phyloP scores from a whole-genome alignment of 2,888 invertebrate genomes.

The Hemaris fuciformis region DNA sequence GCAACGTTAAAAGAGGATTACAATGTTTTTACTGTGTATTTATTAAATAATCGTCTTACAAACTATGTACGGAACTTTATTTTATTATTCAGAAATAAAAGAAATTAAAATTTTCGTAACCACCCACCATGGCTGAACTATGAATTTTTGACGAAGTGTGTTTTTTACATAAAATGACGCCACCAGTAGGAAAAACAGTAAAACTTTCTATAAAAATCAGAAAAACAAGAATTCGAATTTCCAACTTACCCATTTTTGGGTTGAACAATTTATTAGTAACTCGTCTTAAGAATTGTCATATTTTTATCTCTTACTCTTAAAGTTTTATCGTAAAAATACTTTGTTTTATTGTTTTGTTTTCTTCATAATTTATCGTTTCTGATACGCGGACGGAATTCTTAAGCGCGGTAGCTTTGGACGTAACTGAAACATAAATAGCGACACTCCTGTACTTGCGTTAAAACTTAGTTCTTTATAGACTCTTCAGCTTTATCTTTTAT shows the following conservation, averaged over 20 bases:
- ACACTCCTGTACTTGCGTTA: neutral
- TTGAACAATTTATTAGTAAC: constrained; percentile 17
- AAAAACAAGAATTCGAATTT: neutral
- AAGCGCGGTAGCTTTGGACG: neutral
- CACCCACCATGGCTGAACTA: too few relatives aligned
- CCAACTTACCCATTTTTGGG: neutral
- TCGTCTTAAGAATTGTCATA: constrained; percentile 1
- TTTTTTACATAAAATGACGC: too few relatives aligned
- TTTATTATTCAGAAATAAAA: too few relatives aligned
- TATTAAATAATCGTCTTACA: too few relatives aligned
- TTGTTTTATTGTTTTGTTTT: constrained; percentile 34
- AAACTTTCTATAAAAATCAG: neutral
- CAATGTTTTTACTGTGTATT: too few relatives aligned
- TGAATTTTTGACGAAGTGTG: too few relatives aligned
- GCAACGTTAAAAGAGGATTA: too few relatives aligned
- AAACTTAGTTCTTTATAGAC: neutral
- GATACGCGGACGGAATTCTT: neutral
- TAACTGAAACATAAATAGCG: constrained; percentile 1
- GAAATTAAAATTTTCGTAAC: too few relatives aligned
- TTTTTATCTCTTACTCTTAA: constrained; percentile 15
- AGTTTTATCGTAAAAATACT: constrained; percentile 22
- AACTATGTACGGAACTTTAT: too few relatives aligned
- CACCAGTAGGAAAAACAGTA: neutral
- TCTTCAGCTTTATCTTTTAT: too few relatives aligned
- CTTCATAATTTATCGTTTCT: constrained; percentile 22